Evolutionary conservation across 2,888 invertebrate genomes (phyloP).

Genomic region (Crossocerus cetratus): DNA sequence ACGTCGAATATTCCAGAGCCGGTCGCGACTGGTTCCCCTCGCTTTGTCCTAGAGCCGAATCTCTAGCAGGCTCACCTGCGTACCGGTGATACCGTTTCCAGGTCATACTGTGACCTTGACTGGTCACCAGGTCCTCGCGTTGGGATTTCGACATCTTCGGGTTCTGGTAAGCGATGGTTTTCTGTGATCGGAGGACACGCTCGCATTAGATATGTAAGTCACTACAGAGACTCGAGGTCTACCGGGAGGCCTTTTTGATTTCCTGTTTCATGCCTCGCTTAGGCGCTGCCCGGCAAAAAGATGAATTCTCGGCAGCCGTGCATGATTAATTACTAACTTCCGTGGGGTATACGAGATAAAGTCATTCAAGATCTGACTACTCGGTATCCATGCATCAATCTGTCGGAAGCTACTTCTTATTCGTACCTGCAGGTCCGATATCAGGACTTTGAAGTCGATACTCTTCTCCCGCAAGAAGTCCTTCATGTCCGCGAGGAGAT

Average conservation of each 20-base stretch:
- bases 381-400: no score
- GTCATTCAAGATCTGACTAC: no score
- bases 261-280: no score
- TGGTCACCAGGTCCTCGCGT: conserved; percentile 79
- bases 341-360: no score
- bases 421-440: conserved; percentile 84
- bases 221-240: background rate
- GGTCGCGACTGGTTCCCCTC: no score
- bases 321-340: no score
- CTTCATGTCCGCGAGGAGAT: conserved; percentile 80
- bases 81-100: conserved; percentile 86
- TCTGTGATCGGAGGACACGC: conserved; percentile 72
- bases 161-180: conserved; percentile 84
- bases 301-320: no score
- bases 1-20: background rate
- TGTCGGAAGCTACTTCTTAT: background rate
- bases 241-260: no score
- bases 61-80: conserved; percentile 70
- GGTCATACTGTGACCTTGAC: conserved; percentile 82
- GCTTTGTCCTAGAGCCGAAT: background rate
- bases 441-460: conserved; percentile 83
- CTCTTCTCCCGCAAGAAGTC: conserved; percentile 81
- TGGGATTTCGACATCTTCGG: conserved; percentile 82
- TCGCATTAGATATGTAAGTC: background rate
- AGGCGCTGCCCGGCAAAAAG: no score